Percentiles rank a stretch among this genome's conserved stretches.
These are phyloP conservation scores for Erebia aethiops DNA, from an alignment of 2,888 invertebrate species.

Conservation along the genomic window DNA sequence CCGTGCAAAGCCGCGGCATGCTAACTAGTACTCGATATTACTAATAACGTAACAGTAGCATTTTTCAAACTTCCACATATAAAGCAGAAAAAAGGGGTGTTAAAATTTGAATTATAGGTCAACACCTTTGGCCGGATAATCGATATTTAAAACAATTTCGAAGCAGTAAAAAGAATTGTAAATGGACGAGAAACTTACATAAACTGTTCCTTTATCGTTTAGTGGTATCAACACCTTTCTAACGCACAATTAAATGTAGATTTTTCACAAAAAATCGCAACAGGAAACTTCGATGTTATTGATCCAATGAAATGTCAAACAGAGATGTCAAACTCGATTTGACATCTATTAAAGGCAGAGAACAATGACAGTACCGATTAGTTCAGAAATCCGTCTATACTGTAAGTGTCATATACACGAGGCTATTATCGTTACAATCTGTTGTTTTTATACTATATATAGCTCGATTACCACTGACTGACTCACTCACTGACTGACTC, in stretches of 20 bases:
- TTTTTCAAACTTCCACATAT: not conserved
- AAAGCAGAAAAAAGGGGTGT: conserved; percentile 2
- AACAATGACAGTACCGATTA: not conserved
- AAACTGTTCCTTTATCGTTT: not conserved
- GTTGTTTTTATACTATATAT: too few species aligned
- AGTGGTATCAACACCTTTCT: conserved; percentile 32
- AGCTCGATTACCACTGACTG: too few species aligned
- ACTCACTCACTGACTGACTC: too few species aligned
- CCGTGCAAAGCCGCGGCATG: too few species aligned
- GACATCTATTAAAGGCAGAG: not conserved
- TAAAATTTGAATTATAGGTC: conserved; percentile 4
- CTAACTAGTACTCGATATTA: not conserved
- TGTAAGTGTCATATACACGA: too few species aligned
- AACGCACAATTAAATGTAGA: conserved; percentile 10
- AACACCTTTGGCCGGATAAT: not conserved
- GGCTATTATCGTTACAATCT: too few species aligned
- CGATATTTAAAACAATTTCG: not conserved
- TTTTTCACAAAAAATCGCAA: conserved; percentile 4
- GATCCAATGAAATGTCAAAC: conserved; percentile 30
- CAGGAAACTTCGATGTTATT: conserved; percentile 18
- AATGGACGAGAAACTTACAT: conserved; percentile 39
- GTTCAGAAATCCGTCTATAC: not conserved
- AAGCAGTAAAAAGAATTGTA: not conserved
- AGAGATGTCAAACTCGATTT: not conserved
- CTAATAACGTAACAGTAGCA: not conserved